Evolutionary conservation across 1,140 invertebrate species (phyloP), one percentile per base, ranked within the genome.

Genomic region (Trissolcus basalis): DNA sequence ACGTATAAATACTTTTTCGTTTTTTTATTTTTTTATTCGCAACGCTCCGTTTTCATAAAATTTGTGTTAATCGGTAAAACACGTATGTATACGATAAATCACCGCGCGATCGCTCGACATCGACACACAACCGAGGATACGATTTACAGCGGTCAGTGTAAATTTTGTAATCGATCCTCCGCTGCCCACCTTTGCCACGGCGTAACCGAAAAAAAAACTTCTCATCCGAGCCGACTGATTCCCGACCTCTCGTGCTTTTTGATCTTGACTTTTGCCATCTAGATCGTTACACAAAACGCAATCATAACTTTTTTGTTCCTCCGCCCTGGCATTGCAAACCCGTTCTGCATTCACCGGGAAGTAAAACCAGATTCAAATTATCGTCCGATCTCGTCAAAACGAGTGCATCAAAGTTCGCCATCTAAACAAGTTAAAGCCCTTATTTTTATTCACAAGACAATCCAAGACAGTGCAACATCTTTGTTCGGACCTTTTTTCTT

Each of bases 391-490:
- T 67, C 11, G 55, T 53, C 61, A 55, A 65, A 65, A 59, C 4
- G 56, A 73, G 70, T 73, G 55, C 70, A 73, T 73, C 70, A 39
- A 45, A 49, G 69, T 72, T 72, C 69, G 48, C 48, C 36, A 72
- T 72, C 69, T 72, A 72, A 65, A 72, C 69, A 59, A 43, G 60
- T 65, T 60, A 9, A 60, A 48, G n/a, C 54, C 44, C 54, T 72
- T 59, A 53, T 72, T 64, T 64, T 63, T 35, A 61, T 70, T 70
- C 67, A 48, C 41, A 61, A 43, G 56, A 61, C 50, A 59, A 51
- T 53, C 50, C 9, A 33, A 12, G 33, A 32, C 61, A 49, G 12
- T 11, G 12, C 27, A 48, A 45, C 55, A 16, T 6, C 27, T 5
- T 56, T 7, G 41, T 55, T 32, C 39, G 11, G 5, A 35, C 44